These are phyloP conservation scores for Gobiocypris rarus DNA, from an alignment of 2,113 vertebrate genomes.

Conservation along the genomic window DNA sequence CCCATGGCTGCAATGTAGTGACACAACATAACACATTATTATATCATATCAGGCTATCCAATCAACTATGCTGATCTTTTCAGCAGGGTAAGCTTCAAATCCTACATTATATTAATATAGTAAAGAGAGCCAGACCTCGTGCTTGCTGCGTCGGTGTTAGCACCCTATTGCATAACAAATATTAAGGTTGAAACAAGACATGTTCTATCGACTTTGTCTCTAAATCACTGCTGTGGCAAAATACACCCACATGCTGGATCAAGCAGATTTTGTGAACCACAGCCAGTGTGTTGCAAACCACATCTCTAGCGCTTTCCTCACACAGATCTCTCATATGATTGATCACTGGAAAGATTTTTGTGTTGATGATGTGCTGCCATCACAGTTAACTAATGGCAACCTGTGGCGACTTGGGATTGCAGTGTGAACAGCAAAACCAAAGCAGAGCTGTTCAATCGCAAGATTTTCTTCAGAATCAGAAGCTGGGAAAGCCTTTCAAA, in stretches of 20 bases:
- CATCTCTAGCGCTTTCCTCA: neutral
- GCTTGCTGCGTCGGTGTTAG: neutral
- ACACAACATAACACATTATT: neutral
- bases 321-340: neutral
- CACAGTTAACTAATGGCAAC: slow-evolving; percentile 7
- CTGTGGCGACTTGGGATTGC: neutral
- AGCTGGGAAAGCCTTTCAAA: neutral
- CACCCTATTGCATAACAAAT: neutral
- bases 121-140: neutral
- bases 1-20: slow-evolving; percentile 83
- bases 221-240: slow-evolving; percentile 4
- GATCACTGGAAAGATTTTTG: neutral
- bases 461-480: neutral
- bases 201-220: slow-evolving; percentile 1
- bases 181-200: neutral
- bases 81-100: neutral
- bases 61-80: neutral
- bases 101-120: neutral
- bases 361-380: neutral
- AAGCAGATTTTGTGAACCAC: neutral
- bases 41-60: neutral
- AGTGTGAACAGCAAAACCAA: neutral
- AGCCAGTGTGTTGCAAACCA: neutral
- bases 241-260: slow-evolving; percentile 32
- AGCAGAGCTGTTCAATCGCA: neutral